Evolutionary conservation across 2,888 invertebrate species (phyloP).

Genomic region (Amphiduros pacificus): DNA sequence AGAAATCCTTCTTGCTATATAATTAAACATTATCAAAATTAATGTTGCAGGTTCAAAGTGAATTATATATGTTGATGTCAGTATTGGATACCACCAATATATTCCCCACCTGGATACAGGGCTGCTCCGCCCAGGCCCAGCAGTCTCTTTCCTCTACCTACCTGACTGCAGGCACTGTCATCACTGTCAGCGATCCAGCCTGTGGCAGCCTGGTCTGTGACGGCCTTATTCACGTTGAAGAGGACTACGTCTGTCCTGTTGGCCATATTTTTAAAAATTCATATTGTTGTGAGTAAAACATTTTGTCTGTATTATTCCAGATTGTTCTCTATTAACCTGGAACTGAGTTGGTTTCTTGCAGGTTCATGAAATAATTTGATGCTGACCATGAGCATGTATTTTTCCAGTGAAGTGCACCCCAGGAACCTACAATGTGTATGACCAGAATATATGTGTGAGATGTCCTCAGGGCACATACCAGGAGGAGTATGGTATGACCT

Average conservation of each 20-base stretch:
- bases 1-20: too few relatives aligned
- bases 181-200: background rate
- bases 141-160: too few relatives aligned
- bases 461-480: conserved; percentile 49
- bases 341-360: too few relatives aligned
- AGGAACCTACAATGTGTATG: conserved; percentile 32
- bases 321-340: too few relatives aligned
- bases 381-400: too few relatives aligned
- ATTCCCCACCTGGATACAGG: conserved; percentile 2
- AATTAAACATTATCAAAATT: too few relatives aligned
- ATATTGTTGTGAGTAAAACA: conserved; percentile 19
- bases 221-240: background rate
- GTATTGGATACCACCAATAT: too few relatives aligned
- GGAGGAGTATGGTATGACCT: conserved; percentile 36
- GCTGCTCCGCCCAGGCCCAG: conserved; percentile 6
- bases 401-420: conserved; percentile 33
- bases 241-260: conserved; percentile 10
- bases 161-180: background rate
- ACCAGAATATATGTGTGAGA: conserved; percentile 22
- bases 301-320: too few relatives aligned
- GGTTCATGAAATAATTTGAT: too few relatives aligned
- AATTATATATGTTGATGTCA: too few relatives aligned
- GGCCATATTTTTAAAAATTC: conserved; percentile 15
- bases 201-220: background rate
- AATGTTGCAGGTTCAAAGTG: too few relatives aligned